phyloP scores from a whole-genome alignment of 2,797 vertebrate genomes.

The Lutra lutra region DNA sequence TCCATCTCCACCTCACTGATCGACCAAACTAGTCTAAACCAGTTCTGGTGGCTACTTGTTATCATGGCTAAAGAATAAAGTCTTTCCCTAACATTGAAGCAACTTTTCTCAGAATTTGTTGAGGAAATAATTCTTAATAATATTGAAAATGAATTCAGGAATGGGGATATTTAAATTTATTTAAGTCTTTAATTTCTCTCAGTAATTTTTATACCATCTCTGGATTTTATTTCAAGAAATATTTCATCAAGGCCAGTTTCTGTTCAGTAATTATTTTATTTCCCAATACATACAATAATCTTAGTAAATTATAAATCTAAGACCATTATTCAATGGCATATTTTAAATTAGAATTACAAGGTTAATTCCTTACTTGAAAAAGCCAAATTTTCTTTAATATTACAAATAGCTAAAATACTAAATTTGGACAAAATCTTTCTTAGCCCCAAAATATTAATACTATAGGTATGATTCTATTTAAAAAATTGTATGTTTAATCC shows the following conservation, averaged over 20 bases:
- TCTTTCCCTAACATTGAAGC: background rate
- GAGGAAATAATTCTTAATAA: background rate
- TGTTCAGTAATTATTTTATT: background rate
- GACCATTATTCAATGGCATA: conserved; percentile 33
- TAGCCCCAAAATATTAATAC: conserved; percentile 1
- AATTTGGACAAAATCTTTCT: background rate
- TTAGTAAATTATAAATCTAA: conserved; percentile 43
- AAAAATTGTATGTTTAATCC: background rate
- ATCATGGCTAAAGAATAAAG: background rate
- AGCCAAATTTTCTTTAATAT: background rate
- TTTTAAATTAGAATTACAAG: conserved; percentile 58
- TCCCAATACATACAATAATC: background rate
- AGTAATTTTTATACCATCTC: background rate
- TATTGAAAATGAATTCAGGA: background rate
- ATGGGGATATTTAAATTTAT: background rate
- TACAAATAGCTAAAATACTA: conserved; percentile 1
- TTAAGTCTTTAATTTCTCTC: background rate
- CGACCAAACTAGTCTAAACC: background rate
- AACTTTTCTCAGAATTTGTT: background rate
- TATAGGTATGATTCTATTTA: background rate
- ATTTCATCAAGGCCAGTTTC: background rate
- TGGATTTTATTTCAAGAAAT: background rate
- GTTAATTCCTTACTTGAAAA: conserved; percentile 45
- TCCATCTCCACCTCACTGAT: background rate
- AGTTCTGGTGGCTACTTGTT: background rate